phyloP scores from a whole-genome alignment of 2,888 invertebrate species.

The Sarcophaga caerulescens region DNA sequence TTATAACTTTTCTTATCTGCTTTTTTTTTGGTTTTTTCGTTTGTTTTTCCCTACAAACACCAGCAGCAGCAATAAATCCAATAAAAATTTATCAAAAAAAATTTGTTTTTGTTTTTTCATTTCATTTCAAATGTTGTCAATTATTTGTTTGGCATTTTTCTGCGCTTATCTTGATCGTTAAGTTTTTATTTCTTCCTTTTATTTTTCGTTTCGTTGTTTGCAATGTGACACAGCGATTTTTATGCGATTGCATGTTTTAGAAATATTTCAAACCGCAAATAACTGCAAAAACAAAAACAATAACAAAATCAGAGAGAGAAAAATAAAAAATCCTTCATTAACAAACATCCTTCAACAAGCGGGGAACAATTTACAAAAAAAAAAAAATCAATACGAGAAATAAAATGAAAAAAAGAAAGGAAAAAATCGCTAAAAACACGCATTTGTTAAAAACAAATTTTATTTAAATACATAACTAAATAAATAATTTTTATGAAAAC shows the following conservation, averaged over 20 bases:
- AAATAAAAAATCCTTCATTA: constrained; percentile 48
- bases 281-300: constrained; percentile 19
- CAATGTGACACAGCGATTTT: constrained; percentile 28
- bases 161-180: constrained; percentile 39
- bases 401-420: neutral
- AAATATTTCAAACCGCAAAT: constrained; percentile 46
- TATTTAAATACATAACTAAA: constrained; percentile 59
- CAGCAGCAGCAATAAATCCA: too few relatives aligned
- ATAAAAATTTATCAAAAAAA: constrained; percentile 1
- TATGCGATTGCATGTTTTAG: constrained; percentile 50
- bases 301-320: neutral
- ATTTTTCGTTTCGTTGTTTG: neutral
- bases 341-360: constrained; percentile 60
- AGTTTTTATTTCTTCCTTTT: neutral
- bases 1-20: too few relatives aligned
- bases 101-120: too few relatives aligned
- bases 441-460: constrained; percentile 66
- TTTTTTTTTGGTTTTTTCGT: too few relatives aligned
- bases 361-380: constrained; percentile 11
- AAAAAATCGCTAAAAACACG: constrained; percentile 46
- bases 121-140: constrained; percentile 33
- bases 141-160: constrained; percentile 27
- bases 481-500: constrained; percentile 40
- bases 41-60: too few relatives aligned
- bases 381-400: constrained; percentile 44